These are phyloP conservation scores for Matsumyia berberina DNA, from an alignment of 2,888 invertebrate genomes.

Conservation along the genomic window DNA sequence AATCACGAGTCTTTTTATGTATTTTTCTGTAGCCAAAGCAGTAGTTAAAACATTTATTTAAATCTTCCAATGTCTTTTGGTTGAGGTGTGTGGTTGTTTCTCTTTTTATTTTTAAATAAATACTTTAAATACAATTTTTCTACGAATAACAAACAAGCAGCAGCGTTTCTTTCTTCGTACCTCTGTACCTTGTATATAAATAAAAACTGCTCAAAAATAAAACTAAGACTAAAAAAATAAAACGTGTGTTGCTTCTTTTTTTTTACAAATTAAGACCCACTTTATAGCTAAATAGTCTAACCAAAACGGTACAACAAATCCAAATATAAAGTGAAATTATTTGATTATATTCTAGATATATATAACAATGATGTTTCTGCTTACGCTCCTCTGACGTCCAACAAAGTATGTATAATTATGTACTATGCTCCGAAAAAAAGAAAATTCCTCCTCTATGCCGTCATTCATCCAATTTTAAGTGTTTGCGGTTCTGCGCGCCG, in stretches of 20 bases:
- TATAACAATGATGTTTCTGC: constrained; percentile 63
- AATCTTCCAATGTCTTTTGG: constrained; percentile 69
- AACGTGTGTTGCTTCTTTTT: constrained; percentile 56
- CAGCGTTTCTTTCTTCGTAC: constrained; percentile 47
- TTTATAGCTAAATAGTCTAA: constrained; percentile 66
- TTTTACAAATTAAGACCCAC: constrained; percentile 63
- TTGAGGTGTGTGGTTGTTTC: constrained; percentile 69
- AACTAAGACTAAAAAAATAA: constrained; percentile 43
- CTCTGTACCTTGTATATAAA: constrained; percentile 60
- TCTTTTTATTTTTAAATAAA: constrained; percentile 73
- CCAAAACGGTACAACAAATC: constrained; percentile 65
- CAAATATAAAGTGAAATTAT: constrained; percentile 68
- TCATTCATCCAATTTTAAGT: constrained; percentile 62
- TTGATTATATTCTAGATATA: constrained; percentile 62
- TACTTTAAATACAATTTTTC: constrained; percentile 76
- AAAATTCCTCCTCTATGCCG: constrained; percentile 35
- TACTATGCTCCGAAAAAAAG: constrained; percentile 69
- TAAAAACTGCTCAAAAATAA: constrained; percentile 61
- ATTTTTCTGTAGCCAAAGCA: constrained; percentile 54
- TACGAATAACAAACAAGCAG: constrained; percentile 71
- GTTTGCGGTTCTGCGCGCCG: constrained; percentile 51
- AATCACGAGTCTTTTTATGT: constrained; percentile 38
- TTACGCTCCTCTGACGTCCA: constrained; percentile 59
- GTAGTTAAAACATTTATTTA: constrained; percentile 74
- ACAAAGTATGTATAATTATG: constrained; percentile 66